Conservation (phyloP, 2,113 vertebrate species). For the Solea solea region DNA sequence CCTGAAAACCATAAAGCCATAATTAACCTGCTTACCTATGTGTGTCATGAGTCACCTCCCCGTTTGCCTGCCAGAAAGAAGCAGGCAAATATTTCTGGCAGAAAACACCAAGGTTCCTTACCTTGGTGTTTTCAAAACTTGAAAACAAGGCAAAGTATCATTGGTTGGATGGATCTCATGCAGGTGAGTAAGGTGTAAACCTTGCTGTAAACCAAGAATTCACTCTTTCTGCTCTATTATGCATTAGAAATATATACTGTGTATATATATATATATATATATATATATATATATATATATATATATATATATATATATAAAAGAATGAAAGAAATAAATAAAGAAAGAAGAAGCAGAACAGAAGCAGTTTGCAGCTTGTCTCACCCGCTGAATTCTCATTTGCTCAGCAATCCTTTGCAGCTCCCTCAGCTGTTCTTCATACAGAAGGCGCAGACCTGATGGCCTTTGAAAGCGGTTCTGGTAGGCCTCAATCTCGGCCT, state of each 20-base stretch:
- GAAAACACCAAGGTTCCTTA: conserved; percentile 69
- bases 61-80: conserved; percentile 66
- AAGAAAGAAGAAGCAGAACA: not conserved
- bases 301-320: not conserved
- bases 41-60: conserved; percentile 45
- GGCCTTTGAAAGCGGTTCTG: conserved; percentile 67
- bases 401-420: conserved; percentile 76
- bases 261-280: too few species aligned
- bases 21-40: conserved; percentile 33
- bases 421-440: conserved; percentile 79
- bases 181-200: conserved; percentile 57
- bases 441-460: conserved; percentile 70
- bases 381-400: conserved; percentile 76
- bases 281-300: too few species aligned
- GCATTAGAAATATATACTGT: conserved; percentile 15
- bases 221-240: conserved; percentile 18
- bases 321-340: not conserved
- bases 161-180: conserved; percentile 41
- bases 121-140: too few species aligned
- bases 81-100: conserved; percentile 60
- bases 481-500: conserved; percentile 74
- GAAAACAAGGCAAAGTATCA: conserved; percentile 9
- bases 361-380: not conserved
- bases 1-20: conserved; percentile 71
- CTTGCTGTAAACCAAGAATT: conserved; percentile 42